Evolutionary conservation across 2,888 invertebrate genomes (phyloP), one percentile per base, ranked within the genome.

Genomic region (Dynastes grantii): DNA sequence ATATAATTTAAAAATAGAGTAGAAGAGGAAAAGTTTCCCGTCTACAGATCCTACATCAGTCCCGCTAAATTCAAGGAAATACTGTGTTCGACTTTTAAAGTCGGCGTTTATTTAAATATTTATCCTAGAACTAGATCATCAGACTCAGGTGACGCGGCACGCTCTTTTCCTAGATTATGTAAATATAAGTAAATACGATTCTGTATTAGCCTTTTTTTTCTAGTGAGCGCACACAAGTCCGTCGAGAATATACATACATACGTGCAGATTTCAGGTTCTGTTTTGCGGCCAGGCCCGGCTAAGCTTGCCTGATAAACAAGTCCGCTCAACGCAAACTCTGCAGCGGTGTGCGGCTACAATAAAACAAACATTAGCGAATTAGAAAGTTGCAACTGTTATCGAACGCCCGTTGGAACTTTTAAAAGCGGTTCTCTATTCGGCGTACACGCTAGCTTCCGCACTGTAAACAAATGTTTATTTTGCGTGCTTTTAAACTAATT

Each of bases 301-400:
- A 49, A 5, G 9, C 27, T 68, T 4, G 8, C 9, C n/a, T 1
- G n/a, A 32, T 13, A 55, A 51, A 53, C 53, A 29, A 51, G 51
- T 32, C 27, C 32, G 70, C n/a, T 29, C 13, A 51, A 5, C 53
- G 37, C 40, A 71, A 40, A 71, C 37, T 55, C 37, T 13, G 11
- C 45, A 45, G 45, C 45, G 8, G 49, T 71, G 37, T 37, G 55
- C 22, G 29, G 71, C 37, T n/a, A 40, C 37, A 37, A 58, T 40
- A 71, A 55, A 71, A 55, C 55, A 71, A 55, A 71, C 71, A 71
- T 71, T 58, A 55, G 37, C 55, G 71, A 58, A 71, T 58, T 53
- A 71, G 16, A 71, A 16, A 71, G 71, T 71, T 71, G 67, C 45
- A 49, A 67, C 45, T 27, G 67, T 67, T 49, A 67, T 67, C 49